These are phyloP conservation scores for Anser brachyrhynchus DNA, from an alignment of 2,113 vertebrate species.

Conservation along the genomic window DNA sequence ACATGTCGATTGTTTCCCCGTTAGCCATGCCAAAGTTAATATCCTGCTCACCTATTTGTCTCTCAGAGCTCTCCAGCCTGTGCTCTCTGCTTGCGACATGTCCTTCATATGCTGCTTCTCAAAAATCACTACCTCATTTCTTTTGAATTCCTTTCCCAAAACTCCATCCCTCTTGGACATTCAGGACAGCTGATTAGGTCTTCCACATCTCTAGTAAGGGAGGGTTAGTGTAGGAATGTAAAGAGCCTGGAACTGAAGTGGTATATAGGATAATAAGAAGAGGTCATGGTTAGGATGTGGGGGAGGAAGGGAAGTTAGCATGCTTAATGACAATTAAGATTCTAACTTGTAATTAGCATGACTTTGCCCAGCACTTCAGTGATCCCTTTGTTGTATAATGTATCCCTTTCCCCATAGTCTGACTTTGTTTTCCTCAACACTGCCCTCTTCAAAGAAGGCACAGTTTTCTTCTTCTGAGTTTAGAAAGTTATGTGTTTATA, in stretches of 20 bases:
- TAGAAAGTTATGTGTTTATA: conserved; percentile 39
- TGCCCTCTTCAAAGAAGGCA: conserved; percentile 51
- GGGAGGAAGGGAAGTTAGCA: not conserved
- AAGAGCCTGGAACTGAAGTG: not conserved
- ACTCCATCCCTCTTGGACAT: not conserved
- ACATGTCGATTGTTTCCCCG: conserved; percentile 21
- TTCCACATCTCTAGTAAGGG: not conserved
- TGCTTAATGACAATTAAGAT: conserved; percentile 24
- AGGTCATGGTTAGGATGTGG: not conserved
- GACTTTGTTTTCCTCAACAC: conserved; percentile 38
- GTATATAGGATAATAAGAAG: not conserved
- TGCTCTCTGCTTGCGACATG: not conserved
- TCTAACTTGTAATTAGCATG: conserved; percentile 4
- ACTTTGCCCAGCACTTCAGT: not conserved
- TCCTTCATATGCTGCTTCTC: not conserved
- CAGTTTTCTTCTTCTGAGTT: conserved; percentile 33
- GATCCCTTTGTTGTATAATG: conserved; percentile 61
- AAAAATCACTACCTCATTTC: not conserved
- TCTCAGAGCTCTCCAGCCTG: not conserved
- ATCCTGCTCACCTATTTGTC: conserved; percentile 45
- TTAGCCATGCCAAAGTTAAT: conserved; percentile 2
- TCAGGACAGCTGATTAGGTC: not conserved
- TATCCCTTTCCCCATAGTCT: not conserved
- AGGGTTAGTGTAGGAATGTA: not conserved
- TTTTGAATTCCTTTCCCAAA: conserved; percentile 21